phyloP scores from a whole-genome alignment of 1,140 invertebrate species.

The Drosophila suzukii region DNA sequence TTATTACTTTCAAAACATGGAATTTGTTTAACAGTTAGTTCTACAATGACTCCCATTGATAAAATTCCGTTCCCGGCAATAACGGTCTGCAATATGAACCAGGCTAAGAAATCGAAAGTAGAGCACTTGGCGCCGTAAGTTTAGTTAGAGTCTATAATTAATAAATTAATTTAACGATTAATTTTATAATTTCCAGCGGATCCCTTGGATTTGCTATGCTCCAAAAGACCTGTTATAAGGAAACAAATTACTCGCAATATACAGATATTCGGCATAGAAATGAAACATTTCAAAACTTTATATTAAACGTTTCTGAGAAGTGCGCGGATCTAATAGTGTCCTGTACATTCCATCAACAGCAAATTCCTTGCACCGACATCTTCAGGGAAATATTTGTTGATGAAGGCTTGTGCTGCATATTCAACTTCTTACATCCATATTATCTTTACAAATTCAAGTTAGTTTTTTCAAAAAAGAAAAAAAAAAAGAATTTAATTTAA shows the following conservation, averaged over 20 bases:
- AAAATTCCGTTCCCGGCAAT: slow-evolving; percentile 91
- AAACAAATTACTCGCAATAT: slow-evolving; percentile 50
- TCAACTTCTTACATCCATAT: slow-evolving; percentile 89
- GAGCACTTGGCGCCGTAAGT: slow-evolving; percentile 52
- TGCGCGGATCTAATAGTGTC: slow-evolving; percentile 68
- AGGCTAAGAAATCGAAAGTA: slow-evolving; percentile 87
- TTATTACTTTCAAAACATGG: background rate
- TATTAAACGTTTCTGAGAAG: slow-evolving; percentile 50
- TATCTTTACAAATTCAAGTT: slow-evolving; percentile 86
- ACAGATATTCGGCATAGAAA: slow-evolving; percentile 26
- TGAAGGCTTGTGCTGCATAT: slow-evolving; percentile 92
- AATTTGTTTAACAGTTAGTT: slow-evolving; percentile 79
- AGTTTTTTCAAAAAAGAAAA: background rate
- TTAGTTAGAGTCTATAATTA: no score
- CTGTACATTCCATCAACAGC: slow-evolving; percentile 44
- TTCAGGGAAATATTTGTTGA: slow-evolving; percentile 92
- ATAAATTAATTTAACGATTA: no score
- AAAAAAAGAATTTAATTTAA: background rate
- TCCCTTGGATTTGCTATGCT: slow-evolving; percentile 63
- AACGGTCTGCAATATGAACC: slow-evolving; percentile 93
- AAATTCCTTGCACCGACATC: slow-evolving; percentile 88
- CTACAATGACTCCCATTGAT: slow-evolving; percentile 87
- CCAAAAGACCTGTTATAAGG: slow-evolving; percentile 66
- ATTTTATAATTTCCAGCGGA: slow-evolving; percentile 29
- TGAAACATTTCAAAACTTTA: slow-evolving; percentile 62